Conservation (phyloP, 2,797 vertebrate species). For the Delichon dasypus region DNA sequence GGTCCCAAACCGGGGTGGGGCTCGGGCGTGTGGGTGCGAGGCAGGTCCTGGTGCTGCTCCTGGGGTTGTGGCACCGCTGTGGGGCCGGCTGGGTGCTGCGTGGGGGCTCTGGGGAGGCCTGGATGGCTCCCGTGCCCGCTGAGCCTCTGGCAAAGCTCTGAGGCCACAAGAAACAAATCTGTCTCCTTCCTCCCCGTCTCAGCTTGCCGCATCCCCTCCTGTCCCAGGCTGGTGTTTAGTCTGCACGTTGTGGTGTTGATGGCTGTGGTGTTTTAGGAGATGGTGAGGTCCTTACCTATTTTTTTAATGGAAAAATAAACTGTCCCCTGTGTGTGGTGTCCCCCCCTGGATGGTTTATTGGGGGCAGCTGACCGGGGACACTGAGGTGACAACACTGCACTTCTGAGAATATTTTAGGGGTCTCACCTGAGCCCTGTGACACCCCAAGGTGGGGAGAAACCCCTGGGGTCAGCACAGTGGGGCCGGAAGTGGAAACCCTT, state of each 20-base stretch:
- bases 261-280: constrained; percentile 26
- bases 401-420: not conserved
- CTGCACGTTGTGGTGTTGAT: constrained; percentile 41
- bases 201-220: not conserved
- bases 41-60: not conserved
- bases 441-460: not conserved
- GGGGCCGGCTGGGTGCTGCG: not conserved
- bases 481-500: not conserved
- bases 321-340: not conserved
- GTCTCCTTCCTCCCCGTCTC: not conserved
- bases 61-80: not conserved
- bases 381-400: not conserved
- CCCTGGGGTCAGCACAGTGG: not conserved
- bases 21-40: not conserved
- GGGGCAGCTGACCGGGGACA: not conserved
- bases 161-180: not conserved
- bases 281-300: constrained; percentile 52
- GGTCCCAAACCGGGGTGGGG: not conserved
- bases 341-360: fast-evolving
- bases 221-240: not conserved
- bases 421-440: not conserved
- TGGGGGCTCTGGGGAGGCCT: not conserved
- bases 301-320: constrained; percentile 67
- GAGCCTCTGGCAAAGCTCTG: not conserved
- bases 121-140: not conserved